These are phyloP conservation scores for Colletes gigas DNA, from an alignment of 1,140 invertebrate genomes.

Conservation along the genomic window DNA sequence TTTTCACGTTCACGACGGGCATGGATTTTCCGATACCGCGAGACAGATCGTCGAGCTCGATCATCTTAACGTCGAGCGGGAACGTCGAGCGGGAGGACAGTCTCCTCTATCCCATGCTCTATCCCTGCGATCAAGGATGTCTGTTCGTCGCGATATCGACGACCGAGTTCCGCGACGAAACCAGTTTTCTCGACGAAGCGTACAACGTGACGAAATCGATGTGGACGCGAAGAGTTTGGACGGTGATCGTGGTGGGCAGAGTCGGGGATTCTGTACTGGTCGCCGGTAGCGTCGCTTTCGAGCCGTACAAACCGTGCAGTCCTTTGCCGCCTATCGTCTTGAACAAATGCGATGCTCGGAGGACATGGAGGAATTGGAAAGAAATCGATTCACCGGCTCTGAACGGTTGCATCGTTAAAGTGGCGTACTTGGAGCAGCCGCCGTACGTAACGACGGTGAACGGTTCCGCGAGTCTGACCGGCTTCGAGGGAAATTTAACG, in stretches of 20 bases:
- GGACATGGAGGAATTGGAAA: constrained; percentile 20
- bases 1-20: constrained; percentile 32
- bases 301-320: constrained; percentile 30
- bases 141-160: constrained; percentile 54
- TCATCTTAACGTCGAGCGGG: constrained; percentile 63
- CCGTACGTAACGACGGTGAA: constrained; percentile 61
- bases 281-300: constrained; percentile 61
- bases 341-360: constrained; percentile 51
- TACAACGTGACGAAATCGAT: constrained; percentile 46
- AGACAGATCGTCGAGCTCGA: constrained; percentile 20
- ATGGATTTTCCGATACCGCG: not conserved
- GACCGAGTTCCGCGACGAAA: constrained; percentile 41
- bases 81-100: constrained; percentile 29
- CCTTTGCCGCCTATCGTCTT: constrained; percentile 54
- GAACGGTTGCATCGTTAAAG: constrained; percentile 54
- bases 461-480: constrained; percentile 5
- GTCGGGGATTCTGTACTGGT: constrained; percentile 51
- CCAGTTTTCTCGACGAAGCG: constrained; percentile 57
- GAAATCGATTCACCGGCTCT: constrained; percentile 21
- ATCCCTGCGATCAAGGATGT: constrained; percentile 67
- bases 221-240: constrained; percentile 59
- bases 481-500: constrained; percentile 59
- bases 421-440: constrained; percentile 61
- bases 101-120: not conserved
- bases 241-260: constrained; percentile 61